These are phyloP conservation scores for Sarcophaga peregrina DNA, from an alignment of 1,140 invertebrate species.

Conservation along the genomic window DNA sequence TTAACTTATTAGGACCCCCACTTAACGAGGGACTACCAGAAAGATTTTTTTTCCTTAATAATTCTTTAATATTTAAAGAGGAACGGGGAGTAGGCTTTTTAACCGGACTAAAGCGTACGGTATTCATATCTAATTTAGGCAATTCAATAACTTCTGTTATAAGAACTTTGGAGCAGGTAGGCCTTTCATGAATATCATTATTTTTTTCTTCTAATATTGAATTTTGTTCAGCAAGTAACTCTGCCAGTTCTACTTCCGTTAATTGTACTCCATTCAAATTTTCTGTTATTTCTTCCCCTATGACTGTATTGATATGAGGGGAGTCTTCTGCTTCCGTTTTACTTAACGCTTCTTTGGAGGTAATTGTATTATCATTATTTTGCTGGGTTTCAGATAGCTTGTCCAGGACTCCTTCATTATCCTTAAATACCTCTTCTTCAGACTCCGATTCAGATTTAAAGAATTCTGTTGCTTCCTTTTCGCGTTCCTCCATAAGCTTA, in stretches of 20 bases:
- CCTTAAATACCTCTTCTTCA: conserved; percentile 50
- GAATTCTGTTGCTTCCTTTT: conserved; percentile 70
- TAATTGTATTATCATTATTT: background rate
- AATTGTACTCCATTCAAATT: background rate
- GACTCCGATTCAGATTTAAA: conserved; percentile 70
- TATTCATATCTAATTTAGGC: conserved; percentile 57
- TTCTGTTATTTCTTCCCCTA: background rate
- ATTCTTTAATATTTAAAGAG: conserved; percentile 50
- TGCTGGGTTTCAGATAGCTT: background rate
- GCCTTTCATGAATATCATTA: background rate
- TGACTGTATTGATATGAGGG: background rate
- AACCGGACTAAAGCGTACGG: conserved; percentile 45
- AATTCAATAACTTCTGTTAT: conserved; percentile 59
- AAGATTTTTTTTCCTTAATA: conserved; percentile 49
- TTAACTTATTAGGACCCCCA: conserved; percentile 69
- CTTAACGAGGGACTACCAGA: conserved; percentile 64
- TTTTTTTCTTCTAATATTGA: background rate
- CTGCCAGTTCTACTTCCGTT: conserved; percentile 17
- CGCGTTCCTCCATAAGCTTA: conserved; percentile 68
- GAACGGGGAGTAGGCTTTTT: conserved; percentile 49
- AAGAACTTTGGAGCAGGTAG: conserved; percentile 43
- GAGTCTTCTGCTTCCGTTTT: background rate
- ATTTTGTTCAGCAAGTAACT: conserved; percentile 3
- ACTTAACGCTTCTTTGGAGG: background rate
- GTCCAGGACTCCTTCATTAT: background rate